Conservation (phyloP, 1,140 invertebrate genomes). For the Papilio glaucus region DNA sequence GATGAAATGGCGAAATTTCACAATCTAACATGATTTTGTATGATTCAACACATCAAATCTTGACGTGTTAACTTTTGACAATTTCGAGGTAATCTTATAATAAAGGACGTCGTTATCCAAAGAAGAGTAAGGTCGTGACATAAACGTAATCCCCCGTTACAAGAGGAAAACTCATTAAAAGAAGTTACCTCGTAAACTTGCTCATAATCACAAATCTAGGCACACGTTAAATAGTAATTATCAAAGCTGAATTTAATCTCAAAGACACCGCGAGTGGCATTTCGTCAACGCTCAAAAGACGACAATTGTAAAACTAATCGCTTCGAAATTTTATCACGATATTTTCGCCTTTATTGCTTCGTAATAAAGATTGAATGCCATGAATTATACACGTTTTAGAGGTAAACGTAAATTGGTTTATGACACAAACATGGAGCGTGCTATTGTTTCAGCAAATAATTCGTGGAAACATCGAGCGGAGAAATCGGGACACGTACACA, state of each 20-base stretch:
- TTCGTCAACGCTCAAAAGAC: conserved; percentile 70
- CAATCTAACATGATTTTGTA: conserved; percentile 1
- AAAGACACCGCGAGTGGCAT: conserved; percentile 72
- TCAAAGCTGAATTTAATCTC: conserved; percentile 75
- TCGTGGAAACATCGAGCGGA: conserved; percentile 69
- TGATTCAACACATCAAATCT: neutral
- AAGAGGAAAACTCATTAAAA: conserved; percentile 53
- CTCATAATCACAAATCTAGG: conserved; percentile 72
- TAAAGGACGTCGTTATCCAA: conserved; percentile 7
- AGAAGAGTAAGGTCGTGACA: neutral
- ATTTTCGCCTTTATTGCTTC: conserved; percentile 45
- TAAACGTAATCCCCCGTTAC: conserved; percentile 47
- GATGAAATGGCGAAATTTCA: neutral
- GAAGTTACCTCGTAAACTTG: conserved; percentile 51
- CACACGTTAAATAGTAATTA: conserved; percentile 68
- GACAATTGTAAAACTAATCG: conserved; percentile 45
- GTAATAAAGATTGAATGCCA: conserved; percentile 31
- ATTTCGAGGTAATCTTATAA: conserved; percentile 3
- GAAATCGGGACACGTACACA: conserved; percentile 71
- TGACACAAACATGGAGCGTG: conserved; percentile 67
- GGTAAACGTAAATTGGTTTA: conserved; percentile 49
- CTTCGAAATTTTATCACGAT: conserved; percentile 27
- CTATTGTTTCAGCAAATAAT: conserved; percentile 82
- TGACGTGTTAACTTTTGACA: neutral
- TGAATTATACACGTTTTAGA: conserved; percentile 28